Conservation (phyloP, 2,113 vertebrate genomes). For the Macrotis lagotis region DNA sequence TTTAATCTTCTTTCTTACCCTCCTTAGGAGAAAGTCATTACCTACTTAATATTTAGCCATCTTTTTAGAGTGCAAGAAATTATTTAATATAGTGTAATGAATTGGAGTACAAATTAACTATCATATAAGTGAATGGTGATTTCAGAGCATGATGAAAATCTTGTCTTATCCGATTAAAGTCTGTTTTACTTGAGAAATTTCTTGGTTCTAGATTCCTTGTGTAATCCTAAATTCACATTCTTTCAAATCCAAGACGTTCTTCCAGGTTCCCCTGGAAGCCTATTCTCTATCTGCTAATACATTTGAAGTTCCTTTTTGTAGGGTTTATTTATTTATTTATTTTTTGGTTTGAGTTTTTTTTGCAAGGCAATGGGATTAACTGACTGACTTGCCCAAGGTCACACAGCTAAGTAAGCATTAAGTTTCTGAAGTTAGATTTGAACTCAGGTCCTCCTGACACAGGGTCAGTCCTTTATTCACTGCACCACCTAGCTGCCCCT, state of each 20-base stretch:
- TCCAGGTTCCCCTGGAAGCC: background rate
- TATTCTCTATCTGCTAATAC: background rate
- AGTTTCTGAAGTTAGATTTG: no score
- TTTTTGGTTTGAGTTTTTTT: no score
- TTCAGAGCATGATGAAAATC: background rate
- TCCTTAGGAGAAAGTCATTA: background rate
- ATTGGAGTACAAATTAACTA: background rate
- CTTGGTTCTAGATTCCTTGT: background rate
- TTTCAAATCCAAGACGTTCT: background rate
- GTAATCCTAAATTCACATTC: background rate
- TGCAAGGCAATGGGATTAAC: no score
- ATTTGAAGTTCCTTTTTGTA: no score
- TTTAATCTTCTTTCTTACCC: background rate
- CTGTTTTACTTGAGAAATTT: background rate
- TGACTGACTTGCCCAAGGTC: no score
- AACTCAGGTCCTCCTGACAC: no score
- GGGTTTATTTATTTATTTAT: no score
- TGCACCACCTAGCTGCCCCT: no score
- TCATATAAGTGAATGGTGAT: background rate
- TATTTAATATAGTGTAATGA: background rate
- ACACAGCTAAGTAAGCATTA: no score
- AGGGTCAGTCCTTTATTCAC: no score
- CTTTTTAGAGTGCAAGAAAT: background rate
- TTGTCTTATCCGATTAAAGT: background rate
- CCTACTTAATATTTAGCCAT: background rate